Evolutionary conservation across 2,888 invertebrate genomes (phyloP), one percentile per base, ranked within the genome.

Genomic region (Amitus sp.): DNA sequence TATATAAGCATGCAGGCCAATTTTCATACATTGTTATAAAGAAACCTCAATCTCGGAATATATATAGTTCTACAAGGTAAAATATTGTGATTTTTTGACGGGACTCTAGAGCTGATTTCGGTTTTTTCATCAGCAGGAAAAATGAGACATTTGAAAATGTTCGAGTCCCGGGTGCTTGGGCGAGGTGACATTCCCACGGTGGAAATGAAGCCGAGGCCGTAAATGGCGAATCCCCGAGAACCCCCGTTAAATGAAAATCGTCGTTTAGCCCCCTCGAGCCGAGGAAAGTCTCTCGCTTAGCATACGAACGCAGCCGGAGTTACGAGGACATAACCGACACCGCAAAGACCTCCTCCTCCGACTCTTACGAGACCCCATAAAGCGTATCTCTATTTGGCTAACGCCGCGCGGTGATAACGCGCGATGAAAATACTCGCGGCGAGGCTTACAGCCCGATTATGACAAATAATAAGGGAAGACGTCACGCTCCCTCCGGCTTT

Each of bases 331-430:
- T 72, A 72, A 71, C 67, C 66, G 69, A 56, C 62, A 33, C 63
- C 49, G 47, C 40, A 58, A 45, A 54, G 47, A 37, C 57, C 43
- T 50, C 50, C 50, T 13, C 37, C 57, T 64, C 66, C 66, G 67
- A 70, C 71, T 68, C 67, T 73, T 68, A 73, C 67, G 67, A 69
- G 69, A 66, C 65, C 66, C 66, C 73, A 69, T 73, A 73, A 73
- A 72, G 62, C 73, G 71, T 70, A 70, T 73, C 72, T 69, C 68
- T 63, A 61, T 72, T 70, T 62, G 68, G 68, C 50, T 58, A 63
- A 59, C 66, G 47, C 51, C 28, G 34, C 23, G 30, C 51, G 42
- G 60, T 47, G 65, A 66, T 66, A 66, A 66, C 63, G 57, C 55
- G 54, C 64, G 59, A 62, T 63, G 61, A 56, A 65, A 65, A 55